phyloP scores from a whole-genome alignment of 2,888 invertebrate species.

The Calameuta pallipes region DNA sequence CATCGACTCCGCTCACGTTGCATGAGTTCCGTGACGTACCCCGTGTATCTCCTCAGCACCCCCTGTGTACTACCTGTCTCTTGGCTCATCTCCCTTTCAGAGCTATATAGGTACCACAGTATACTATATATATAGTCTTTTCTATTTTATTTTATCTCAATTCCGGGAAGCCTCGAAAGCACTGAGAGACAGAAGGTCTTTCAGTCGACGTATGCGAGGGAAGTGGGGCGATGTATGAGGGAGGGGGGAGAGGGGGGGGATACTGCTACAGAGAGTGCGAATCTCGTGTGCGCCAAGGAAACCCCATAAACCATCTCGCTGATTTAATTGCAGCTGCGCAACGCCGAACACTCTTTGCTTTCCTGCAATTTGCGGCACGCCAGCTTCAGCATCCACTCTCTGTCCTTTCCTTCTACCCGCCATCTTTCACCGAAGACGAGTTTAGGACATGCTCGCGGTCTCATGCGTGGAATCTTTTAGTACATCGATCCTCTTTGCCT shows the following conservation, averaged over 20 bases:
- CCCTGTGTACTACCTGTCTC: constrained; percentile 22
- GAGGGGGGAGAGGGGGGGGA: not conserved
- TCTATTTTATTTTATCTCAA: constrained; percentile 46
- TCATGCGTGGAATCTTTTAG: not conserved
- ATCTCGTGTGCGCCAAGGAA: constrained; percentile 23
- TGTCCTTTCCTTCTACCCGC: not conserved
- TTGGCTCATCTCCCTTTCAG: constrained; percentile 23
- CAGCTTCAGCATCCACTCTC: not conserved
- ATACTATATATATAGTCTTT: constrained; percentile 29
- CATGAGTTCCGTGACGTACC: constrained; percentile 62
- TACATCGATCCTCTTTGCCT: not conserved
- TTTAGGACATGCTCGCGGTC: not conserved
- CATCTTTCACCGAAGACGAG: not conserved
- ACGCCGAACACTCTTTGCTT: constrained; percentile 28
- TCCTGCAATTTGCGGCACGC: constrained; percentile 31
- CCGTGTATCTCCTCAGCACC: constrained; percentile 28
- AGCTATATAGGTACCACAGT: not conserved
- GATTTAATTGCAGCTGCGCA: constrained; percentile 48
- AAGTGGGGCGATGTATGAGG: constrained; percentile 9
- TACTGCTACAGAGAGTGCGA: not conserved
- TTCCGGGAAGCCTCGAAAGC: constrained; percentile 51
- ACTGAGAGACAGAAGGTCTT: constrained; percentile 21
- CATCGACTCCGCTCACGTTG: constrained; percentile 55
- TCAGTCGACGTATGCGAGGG: not conserved
- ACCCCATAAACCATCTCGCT: constrained; percentile 36